Conservation (phyloP, 2,888 invertebrate species). For the Agrotis exclamationis region DNA sequence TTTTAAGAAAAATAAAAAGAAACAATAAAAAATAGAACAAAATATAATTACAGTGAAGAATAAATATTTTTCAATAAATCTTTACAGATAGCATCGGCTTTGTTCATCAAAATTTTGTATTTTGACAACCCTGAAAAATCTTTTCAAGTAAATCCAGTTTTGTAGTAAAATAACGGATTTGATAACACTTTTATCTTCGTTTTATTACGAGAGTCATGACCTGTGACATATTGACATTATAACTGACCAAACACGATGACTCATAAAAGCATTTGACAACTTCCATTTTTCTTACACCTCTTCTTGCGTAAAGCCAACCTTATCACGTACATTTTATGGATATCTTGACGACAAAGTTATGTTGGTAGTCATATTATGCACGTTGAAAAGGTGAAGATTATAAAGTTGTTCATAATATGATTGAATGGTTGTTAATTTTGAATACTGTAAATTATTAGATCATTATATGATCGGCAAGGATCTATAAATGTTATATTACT, state of each 20-base stretch:
- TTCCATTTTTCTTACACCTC: conserved; percentile 3
- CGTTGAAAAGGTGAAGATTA: conserved; percentile 10
- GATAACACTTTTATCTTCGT: conserved; percentile 47
- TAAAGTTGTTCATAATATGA: conserved; percentile 17
- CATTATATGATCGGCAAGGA: neutral
- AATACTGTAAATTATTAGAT: conserved; percentile 4
- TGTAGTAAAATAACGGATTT: conserved; percentile 34
- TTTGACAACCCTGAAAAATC: neutral
- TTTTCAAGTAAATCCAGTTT: neutral
- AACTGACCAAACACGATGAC: conserved; percentile 48
- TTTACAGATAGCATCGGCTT: neutral
- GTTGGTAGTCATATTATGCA: neutral
- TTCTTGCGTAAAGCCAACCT: conserved; percentile 7
- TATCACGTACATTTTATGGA: neutral
- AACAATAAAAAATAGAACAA: too few species aligned
- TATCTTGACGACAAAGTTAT: neutral
- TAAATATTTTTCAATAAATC: too few species aligned
- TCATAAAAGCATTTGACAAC: conserved; percentile 31
- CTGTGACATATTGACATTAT: conserved; percentile 64
- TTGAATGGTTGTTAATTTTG: conserved; percentile 22
- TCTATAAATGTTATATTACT: neutral
- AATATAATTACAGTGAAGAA: too few species aligned
- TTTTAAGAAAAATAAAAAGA: too few species aligned
- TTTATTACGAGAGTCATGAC: conserved; percentile 66
- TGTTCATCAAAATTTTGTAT: neutral